phyloP scores from a whole-genome alignment of 1,140 invertebrate genomes.

The Ceratina japonica region DNA sequence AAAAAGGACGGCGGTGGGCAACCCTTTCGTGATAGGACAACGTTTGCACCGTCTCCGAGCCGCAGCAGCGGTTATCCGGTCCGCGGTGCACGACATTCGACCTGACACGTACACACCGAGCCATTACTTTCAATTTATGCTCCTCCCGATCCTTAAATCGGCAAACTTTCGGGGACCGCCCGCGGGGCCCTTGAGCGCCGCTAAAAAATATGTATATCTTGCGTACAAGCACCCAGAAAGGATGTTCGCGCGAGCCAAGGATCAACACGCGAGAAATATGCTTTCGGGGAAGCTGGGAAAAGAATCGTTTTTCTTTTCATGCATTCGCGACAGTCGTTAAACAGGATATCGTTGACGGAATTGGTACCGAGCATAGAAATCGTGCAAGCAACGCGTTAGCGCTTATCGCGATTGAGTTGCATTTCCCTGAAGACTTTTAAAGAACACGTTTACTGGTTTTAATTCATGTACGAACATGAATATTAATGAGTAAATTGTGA shows the following conservation, averaged over 20 bases:
- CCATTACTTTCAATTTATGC: conserved; percentile 79
- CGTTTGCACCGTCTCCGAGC: conserved; percentile 60
- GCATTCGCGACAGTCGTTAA: not conserved
- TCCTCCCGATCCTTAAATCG: conserved; percentile 68
- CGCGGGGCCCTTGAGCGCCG: conserved; percentile 56
- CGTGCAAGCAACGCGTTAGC: too few relatives aligned
- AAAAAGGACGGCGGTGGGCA: conserved; percentile 23
- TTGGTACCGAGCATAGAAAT: too few relatives aligned
- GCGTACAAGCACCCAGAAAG: conserved; percentile 3
- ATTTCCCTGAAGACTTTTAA: too few relatives aligned
- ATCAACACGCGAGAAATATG: conserved; percentile 38
- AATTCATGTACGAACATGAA: too few relatives aligned
- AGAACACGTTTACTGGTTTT: too few relatives aligned
- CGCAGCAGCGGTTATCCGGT: conserved; percentile 50
- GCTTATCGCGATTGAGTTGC: not conserved
- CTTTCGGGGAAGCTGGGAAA: conserved; percentile 40
- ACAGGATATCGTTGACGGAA: too few relatives aligned
- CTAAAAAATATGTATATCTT: conserved; percentile 50
- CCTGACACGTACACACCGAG: conserved; percentile 57
- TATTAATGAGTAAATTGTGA: too few relatives aligned
- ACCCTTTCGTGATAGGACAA: conserved; percentile 68
- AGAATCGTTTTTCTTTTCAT: conserved; percentile 3
- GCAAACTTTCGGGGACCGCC: conserved; percentile 71
- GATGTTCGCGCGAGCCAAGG: not conserved
- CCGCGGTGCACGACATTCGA: conserved; percentile 59